phyloP scores from a whole-genome alignment of 2,797 vertebrate genomes.

The Octomys mimax region DNA sequence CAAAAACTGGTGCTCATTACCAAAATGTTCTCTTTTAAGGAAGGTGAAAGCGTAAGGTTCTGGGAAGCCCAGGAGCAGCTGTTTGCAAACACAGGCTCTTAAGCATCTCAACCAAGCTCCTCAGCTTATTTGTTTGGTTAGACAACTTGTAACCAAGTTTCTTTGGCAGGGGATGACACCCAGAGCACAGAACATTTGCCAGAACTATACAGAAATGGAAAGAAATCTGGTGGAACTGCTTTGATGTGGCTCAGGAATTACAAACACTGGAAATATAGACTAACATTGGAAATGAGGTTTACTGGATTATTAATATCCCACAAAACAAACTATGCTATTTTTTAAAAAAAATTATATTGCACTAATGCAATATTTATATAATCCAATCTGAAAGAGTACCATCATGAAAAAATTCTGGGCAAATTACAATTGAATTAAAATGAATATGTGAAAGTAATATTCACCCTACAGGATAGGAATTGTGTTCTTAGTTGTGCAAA shows the following conservation, averaged over 20 bases:
- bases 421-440: slow-evolving; percentile 44
- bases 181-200: background rate
- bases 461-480: background rate
- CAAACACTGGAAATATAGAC: slow-evolving; percentile 24
- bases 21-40: slow-evolving; percentile 55
- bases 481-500: slow-evolving; percentile 43
- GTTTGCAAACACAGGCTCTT: background rate
- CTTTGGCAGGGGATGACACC: background rate
- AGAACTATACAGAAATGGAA: background rate
- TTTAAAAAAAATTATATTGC: background rate
- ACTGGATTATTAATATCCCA: background rate
- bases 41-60: slow-evolving; percentile 50
- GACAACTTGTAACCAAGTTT: background rate
- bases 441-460: slow-evolving; percentile 36
- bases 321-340: background rate
- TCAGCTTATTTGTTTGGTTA: background rate
- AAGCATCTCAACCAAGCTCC: slow-evolving; percentile 14
- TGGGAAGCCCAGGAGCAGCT: background rate
- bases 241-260: slow-evolving; percentile 6
- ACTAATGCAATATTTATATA: background rate
- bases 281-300: slow-evolving; percentile 3
- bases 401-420: background rate
- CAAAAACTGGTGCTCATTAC: slow-evolving; percentile 66
- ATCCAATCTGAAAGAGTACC: slow-evolving; percentile 1
- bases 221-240: background rate